A percentile compares a stretch with the other conserved stretches of the same genome.
These are phyloP conservation scores for Alces alces DNA, from an alignment of 2,113 vertebrate genomes.

Conservation along the genomic window DNA sequence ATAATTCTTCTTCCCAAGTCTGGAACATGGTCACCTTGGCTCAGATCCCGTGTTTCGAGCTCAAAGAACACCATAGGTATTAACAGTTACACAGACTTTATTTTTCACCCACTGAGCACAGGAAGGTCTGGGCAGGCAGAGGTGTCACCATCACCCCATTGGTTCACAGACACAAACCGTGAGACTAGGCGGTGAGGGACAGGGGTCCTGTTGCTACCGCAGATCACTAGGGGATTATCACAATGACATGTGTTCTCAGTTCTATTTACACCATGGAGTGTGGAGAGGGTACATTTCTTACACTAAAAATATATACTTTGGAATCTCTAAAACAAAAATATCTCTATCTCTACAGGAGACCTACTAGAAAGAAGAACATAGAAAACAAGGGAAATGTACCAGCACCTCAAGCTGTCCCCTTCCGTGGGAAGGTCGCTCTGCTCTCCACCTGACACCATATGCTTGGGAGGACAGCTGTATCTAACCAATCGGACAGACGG, in stretches of 20 bases:
- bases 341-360: conserved; percentile 67
- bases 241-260: conserved; percentile 8
- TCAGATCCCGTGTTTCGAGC: not conserved
- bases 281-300: conserved; percentile 62
- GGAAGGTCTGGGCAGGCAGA: conserved; percentile 15
- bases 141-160: not conserved
- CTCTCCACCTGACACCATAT: not conserved
- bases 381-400: conserved; percentile 63
- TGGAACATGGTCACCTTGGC: not conserved
- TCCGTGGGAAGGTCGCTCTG: not conserved
- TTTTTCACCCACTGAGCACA: conserved; percentile 49
- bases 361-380: conserved; percentile 67
- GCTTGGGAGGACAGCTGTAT: not conserved
- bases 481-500: not conserved
- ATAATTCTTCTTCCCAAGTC: not conserved
- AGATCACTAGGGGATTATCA: conserved; percentile 10
- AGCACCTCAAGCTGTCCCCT: conserved; percentile 64
- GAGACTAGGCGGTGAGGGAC: not conserved
- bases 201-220: conserved; percentile 1
- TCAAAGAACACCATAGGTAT: conserved; percentile 5
- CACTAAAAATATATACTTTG: conserved; percentile 74
- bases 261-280: conserved; percentile 63
- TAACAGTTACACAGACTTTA: conserved; percentile 63
- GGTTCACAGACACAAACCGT: not conserved
- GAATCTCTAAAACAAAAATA: conserved; percentile 76